Base-by-base conservation (phyloP, 2,888 invertebrate genomes). In the Serrognathus titanus region DNA sequence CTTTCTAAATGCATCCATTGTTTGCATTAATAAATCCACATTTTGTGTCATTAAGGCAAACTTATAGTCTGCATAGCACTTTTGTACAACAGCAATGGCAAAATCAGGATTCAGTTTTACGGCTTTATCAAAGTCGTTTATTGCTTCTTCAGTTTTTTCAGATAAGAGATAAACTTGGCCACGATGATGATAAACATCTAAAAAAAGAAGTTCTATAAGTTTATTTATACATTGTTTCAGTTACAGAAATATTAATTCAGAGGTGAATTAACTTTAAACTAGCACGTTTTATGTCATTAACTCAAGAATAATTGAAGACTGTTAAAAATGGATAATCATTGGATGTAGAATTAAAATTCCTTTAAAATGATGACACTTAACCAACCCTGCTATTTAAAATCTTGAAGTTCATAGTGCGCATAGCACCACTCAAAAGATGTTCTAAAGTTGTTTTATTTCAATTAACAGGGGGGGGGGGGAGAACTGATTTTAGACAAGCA, bases 151-250 rank as follows among this genome's bases (percentile, higher is more conserved):
- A 66, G 92, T 82, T 65, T 88, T 86, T 55, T 94, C 94, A 70
- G 92, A 78, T 48, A 96, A 78, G 61, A 97, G 80, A 72, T 91
- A 85, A 7, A 95, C 89, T 85, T 97, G 86, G 50, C 95, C 97
- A 61, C 95, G 82, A 71, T 97, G 96, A 75, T 96, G 94, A 76
- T 90, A 97, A 51, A 97, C 86, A 75, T 97, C 97, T 16, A 57
- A n/a, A 90, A n/a, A 85, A 35, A 53, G 24, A 51, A 53, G 38
- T 49, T 20, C 13, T 31, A 35, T 16, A 39, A 39, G 39, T 3
- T 10, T 10, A 39, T 11, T 45, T 45, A 10, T n/a, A 45, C 7
- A 8, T 3, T 13, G 11, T n/a, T 45, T 13, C 2, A 13, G 3
- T 45, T 16, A 16, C 13, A 11, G 12, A 43, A 11, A 43, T 13